phyloP scores from a whole-genome alignment of 2,113 vertebrate species.

The Odocoileus virginianus region DNA sequence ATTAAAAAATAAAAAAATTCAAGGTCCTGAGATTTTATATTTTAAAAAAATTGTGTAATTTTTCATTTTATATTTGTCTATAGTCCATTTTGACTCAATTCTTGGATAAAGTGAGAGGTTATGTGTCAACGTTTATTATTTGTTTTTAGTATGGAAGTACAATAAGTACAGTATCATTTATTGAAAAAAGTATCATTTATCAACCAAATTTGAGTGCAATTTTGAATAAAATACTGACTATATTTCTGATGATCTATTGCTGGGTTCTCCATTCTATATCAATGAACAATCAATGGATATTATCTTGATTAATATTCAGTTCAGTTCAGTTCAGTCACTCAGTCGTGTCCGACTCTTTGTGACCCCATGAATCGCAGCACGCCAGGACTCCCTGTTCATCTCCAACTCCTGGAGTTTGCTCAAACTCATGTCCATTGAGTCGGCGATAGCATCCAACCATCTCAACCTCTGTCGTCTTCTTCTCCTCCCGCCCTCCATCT shows the following conservation, averaged over 20 bases:
- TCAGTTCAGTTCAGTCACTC: not conserved
- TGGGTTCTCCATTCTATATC: not conserved
- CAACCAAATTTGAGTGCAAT: not conserved
- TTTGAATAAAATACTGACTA: not conserved
- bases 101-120: not conserved
- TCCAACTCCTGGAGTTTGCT: not conserved
- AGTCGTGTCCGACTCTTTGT: not conserved
- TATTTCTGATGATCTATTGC: not conserved
- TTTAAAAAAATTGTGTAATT: not conserved
- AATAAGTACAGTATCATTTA: not conserved
- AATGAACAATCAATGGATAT: not conserved
- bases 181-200: not conserved
- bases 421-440: not conserved
- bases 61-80: not conserved
- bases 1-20: not conserved
- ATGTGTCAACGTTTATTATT: not conserved
- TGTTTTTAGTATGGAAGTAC: not conserved
- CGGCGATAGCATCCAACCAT: not conserved
- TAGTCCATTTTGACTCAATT: not conserved
- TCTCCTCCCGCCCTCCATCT: not conserved
- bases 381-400: not conserved
- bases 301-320: not conserved
- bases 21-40: not conserved
- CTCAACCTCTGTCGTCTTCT: not conserved
- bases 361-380: not conserved